Evolutionary conservation across 2,888 invertebrate genomes (phyloP).

Genomic region (Zeuzera pyrina): DNA sequence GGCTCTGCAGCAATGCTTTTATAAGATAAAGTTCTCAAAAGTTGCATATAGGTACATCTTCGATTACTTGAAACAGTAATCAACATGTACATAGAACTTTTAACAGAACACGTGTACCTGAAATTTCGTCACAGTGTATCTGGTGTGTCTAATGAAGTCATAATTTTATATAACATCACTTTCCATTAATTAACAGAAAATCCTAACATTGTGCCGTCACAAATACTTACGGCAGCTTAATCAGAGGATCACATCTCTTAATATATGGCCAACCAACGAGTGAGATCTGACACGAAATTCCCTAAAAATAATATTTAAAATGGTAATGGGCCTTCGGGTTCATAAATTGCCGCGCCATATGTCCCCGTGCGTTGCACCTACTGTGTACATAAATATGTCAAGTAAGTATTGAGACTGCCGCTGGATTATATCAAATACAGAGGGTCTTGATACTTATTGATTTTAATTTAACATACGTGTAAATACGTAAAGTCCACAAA

Average conservation of each 20-base stretch:
- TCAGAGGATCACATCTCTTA: constrained; percentile 70
- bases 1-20: too few relatives aligned
- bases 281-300: constrained; percentile 73
- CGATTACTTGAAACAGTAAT: too few relatives aligned
- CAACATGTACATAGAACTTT: too few relatives aligned
- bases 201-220: constrained; percentile 39
- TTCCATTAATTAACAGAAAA: constrained; percentile 64
- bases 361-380: constrained; percentile 65
- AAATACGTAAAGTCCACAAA: too few relatives aligned
- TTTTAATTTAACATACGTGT: too few relatives aligned
- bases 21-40: too few relatives aligned
- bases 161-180: constrained; percentile 24
- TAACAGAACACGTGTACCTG: too few relatives aligned
- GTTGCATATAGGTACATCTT: too few relatives aligned
- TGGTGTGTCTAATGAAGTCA: too few relatives aligned
- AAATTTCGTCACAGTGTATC: too few relatives aligned
- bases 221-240: constrained; percentile 60
- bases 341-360: constrained; percentile 72
- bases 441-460: constrained; percentile 39
- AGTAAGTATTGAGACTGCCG: constrained; percentile 60
- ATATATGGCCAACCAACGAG: constrained; percentile 65
- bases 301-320: constrained; percentile 75
- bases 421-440: constrained; percentile 39
- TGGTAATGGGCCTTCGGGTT: constrained; percentile 68
- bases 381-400: constrained; percentile 72